Base-by-base conservation (phyloP, 2,113 vertebrate species). In the Benitochromis conjunctus region DNA sequence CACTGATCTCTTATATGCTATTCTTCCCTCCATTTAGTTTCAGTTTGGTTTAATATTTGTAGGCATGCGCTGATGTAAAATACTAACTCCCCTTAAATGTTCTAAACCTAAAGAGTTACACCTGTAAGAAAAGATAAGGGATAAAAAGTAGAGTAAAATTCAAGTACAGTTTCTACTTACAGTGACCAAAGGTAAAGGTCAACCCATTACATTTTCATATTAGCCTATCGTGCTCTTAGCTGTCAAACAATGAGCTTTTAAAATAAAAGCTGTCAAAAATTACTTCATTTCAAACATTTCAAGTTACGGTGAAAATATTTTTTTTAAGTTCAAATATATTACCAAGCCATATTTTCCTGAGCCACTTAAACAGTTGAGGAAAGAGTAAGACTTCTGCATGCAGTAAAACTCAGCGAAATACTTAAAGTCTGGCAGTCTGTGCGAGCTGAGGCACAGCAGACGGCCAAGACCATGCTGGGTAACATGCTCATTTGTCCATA, bases 401-500 rank as follows among this genome's bases (percentile, higher is more conserved):
- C 77, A 60, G 57, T 87, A 78, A 89, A 88, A 86, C 79, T 87
- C 71, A 57, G 85, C 51, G 26, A 88, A 88, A 91, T 58, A 79
- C 66, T 87, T 90, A 41, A 77, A 84, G 64, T 71, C 51, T 80
- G 83, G 81, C 82, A 87, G 81, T 43, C 41, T 78, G 78, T 83
- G 84, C 43, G 79, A 92, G 87, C 55, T 89, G 89, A 94, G 77
- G 87, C 91, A 66, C 77, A 93, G 88, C 85, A 92, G 90, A 89
- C 86, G 79, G 86, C 90, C 86, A 90, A 94, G 91, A 93, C 89
- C 79, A 82, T 46, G 80, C 90, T 83, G 94, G 85, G 85, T 90
- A 94, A 92, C 94, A 89, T 90, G 86, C 94, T 95, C 93, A 95
- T 95, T 95, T 96, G 93, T 95, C 92, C 94, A 93, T 92, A 91